phyloP scores from a whole-genome alignment of 2,113 vertebrate genomes.

The Gymnocephalus cernua region DNA sequence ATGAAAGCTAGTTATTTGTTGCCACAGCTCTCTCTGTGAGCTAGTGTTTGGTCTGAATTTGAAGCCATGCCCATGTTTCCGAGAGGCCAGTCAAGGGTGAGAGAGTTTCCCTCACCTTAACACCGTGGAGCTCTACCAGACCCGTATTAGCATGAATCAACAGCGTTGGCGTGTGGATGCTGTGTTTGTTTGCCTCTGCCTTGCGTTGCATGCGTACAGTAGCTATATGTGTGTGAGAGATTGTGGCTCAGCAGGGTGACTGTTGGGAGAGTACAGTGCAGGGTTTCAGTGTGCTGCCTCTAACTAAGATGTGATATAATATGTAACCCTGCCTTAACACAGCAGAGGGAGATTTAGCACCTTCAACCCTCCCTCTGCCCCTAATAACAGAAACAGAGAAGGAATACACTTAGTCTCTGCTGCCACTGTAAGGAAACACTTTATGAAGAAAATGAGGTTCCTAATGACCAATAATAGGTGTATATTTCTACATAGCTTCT shows the following conservation, averaged over 20 bases:
- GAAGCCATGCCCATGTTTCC: constrained; percentile 54
- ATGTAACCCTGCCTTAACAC: constrained; percentile 15
- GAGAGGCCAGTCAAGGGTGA: constrained; percentile 67
- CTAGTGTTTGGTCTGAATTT: constrained; percentile 44
- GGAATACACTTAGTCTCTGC: constrained; percentile 15
- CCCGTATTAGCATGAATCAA: constrained; percentile 68
- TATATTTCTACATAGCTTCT: constrained; percentile 54
- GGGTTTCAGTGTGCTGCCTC: constrained; percentile 56
- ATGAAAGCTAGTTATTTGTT: constrained; percentile 36
- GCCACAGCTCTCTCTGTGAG: constrained; percentile 29
- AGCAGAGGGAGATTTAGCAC: constrained; percentile 40
- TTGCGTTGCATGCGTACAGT: constrained; percentile 48
- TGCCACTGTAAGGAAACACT: constrained; percentile 57
- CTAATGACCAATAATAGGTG: constrained; percentile 63
- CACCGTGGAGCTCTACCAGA: constrained; percentile 15
- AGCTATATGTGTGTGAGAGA: constrained; percentile 38
- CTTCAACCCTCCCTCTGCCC: constrained; percentile 13
- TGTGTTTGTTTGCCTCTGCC: constrained; percentile 58
- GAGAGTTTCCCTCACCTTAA: constrained; percentile 62
- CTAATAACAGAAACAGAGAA: constrained; percentile 46
- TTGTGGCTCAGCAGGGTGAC: constrained; percentile 40
- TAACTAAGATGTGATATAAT: constrained; percentile 28
- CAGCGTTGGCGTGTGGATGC: constrained; percentile 45
- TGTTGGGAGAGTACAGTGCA: constrained; percentile 40
- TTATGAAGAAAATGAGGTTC: constrained; percentile 55